phyloP scores from a whole-genome alignment of 1,140 invertebrate species.

The Drosophila lacteicornis region DNA sequence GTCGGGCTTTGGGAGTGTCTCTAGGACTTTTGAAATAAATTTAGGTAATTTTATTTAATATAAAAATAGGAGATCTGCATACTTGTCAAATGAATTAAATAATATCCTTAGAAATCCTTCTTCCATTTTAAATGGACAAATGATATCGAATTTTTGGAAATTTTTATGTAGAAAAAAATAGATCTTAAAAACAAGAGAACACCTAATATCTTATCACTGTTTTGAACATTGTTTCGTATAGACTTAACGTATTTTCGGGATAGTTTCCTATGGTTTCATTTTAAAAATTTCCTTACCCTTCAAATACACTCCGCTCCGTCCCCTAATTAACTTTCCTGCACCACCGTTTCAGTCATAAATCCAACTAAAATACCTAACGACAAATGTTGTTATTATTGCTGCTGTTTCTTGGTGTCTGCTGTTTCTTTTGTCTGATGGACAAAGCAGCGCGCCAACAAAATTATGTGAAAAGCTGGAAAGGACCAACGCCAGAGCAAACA shows the following conservation, averaged over 20 bases:
- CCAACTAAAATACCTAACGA: slow-evolving; percentile 41
- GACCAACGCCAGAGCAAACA: slow-evolving; percentile 60
- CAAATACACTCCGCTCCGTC: background rate
- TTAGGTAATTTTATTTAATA: background rate
- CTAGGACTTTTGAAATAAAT: background rate
- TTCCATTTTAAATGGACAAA: too few relatives aligned
- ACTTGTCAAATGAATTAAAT: background rate
- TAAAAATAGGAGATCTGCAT: background rate
- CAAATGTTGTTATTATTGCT: slow-evolving; percentile 50
- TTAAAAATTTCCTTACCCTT: too few relatives aligned
- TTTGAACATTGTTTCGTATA: background rate
- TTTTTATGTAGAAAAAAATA: too few relatives aligned
- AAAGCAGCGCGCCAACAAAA: slow-evolving; percentile 51
- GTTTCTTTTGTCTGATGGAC: slow-evolving; percentile 55
- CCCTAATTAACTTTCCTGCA: slow-evolving; percentile 29
- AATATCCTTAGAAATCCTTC: too few relatives aligned
- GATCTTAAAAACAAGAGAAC: too few relatives aligned
- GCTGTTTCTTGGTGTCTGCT: slow-evolving; percentile 32
- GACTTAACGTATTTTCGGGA: background rate
- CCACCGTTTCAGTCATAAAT: slow-evolving; percentile 28
- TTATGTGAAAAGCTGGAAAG: slow-evolving; percentile 43
- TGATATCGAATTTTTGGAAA: too few relatives aligned
- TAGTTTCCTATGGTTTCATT: background rate
- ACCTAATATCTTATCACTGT: background rate
- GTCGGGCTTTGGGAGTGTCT: slow-evolving; percentile 9